These are phyloP conservation scores for Pangasius sanitwongsei DNA, from an alignment of 2,797 vertebrate species.

Conservation along the genomic window DNA sequence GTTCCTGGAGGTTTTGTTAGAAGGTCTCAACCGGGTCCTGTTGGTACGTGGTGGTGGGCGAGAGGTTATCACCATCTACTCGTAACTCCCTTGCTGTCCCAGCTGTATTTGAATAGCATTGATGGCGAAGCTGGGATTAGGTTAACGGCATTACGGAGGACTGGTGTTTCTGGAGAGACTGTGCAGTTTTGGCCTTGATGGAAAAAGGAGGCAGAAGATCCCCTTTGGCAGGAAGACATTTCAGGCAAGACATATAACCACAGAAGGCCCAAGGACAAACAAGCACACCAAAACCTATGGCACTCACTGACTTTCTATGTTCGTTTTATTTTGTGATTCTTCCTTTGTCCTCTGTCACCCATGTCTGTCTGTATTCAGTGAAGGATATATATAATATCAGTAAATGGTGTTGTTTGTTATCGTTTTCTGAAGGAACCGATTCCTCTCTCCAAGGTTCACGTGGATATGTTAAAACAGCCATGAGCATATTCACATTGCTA, in stretches of 20 bases:
- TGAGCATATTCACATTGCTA: neutral
- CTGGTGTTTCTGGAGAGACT: slow-evolving; percentile 28
- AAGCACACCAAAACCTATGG: slow-evolving; percentile 70
- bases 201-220: slow-evolving; percentile 17
- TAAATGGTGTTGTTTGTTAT: slow-evolving; percentile 18
- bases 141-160: slow-evolving; percentile 32
- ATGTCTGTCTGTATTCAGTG: slow-evolving; percentile 35
- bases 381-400: slow-evolving; percentile 23
- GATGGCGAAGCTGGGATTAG: slow-evolving; percentile 13
- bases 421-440: slow-evolving; percentile 26
- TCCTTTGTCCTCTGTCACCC: slow-evolving; percentile 3
- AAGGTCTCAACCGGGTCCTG: slow-evolving; percentile 90
- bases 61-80: slow-evolving; percentile 98
- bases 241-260: neutral
- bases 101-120: slow-evolving; percentile 45
- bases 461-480: neutral
- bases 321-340: slow-evolving; percentile 14
- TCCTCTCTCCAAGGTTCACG: neutral
- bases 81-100: slow-evolving; percentile 68
- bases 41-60: slow-evolving; percentile 92
- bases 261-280: slow-evolving; percentile 35
- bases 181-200: slow-evolving; percentile 14
- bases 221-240: neutral
- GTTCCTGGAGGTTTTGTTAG: slow-evolving; percentile 94
- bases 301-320: slow-evolving; percentile 39